phyloP scores from a whole-genome alignment of 2,113 vertebrate species.

The Petroica traversi region DNA sequence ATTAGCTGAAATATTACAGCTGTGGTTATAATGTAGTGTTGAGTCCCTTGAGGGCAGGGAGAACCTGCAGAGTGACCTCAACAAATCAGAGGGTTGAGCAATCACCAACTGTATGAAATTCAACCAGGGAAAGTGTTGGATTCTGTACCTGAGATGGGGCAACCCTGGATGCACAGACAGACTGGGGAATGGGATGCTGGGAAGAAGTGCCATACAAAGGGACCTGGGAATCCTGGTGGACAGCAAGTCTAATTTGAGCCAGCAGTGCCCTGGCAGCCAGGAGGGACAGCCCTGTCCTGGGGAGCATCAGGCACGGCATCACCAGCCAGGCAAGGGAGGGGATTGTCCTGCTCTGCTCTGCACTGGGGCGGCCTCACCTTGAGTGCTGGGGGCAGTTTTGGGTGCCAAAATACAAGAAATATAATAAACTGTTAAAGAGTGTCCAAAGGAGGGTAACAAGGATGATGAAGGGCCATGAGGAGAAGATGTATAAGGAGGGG shows the following conservation, averaged over 20 bases:
- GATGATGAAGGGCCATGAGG: neutral
- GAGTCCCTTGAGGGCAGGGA: accelerated
- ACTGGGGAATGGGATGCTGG: neutral
- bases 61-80: accelerated
- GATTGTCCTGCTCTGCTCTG: neutral
- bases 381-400: accelerated
- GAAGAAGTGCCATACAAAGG: accelerated
- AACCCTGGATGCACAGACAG: accelerated
- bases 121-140: neutral
- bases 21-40: no score
- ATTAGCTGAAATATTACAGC: no score
- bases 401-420: accelerated
- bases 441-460: neutral
- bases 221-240: accelerated
- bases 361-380: accelerated
- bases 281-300: neutral
- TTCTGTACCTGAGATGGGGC: no score
- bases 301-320: neutral
- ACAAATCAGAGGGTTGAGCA: neutral
- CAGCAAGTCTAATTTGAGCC: accelerated
- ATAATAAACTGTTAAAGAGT: accelerated
- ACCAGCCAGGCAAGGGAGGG: accelerated
- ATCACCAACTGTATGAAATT: neutral
- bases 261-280: neutral
- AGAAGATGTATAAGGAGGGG: accelerated